These are phyloP conservation scores for Xerus rutilus DNA, from an alignment of 2,797 vertebrate species.

Conservation along the genomic window DNA sequence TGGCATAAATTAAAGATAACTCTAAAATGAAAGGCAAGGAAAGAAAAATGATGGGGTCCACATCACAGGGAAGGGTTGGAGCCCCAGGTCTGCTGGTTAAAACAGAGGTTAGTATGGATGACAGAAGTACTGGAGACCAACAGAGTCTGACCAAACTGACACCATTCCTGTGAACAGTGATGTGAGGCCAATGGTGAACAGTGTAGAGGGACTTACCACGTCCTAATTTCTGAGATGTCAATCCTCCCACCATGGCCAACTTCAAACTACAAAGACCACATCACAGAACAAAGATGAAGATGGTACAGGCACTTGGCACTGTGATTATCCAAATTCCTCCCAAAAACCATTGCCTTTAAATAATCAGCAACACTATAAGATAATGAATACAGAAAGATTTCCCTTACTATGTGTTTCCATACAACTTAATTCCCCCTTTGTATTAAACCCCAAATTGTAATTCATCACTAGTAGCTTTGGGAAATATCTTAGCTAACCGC, in stretches of 20 bases:
- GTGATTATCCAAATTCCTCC: neutral
- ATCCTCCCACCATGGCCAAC: neutral
- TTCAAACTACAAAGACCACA: neutral
- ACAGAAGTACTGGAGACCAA: neutral
- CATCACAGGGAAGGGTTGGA: neutral
- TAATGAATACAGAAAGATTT: neutral
- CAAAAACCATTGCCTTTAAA: neutral
- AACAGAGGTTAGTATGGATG: neutral
- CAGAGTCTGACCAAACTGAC: accelerated
- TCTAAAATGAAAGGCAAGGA: neutral
- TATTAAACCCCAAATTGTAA: neutral
- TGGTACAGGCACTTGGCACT: neutral
- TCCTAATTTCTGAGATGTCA: neutral
- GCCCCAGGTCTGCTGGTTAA: accelerated
- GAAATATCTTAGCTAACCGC: neutral
- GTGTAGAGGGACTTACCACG: neutral
- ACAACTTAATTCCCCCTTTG: neutral
- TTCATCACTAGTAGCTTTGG: neutral
- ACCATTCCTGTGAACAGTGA: neutral
- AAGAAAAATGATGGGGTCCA: neutral
- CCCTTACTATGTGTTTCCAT: neutral
- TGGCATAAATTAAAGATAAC: neutral
- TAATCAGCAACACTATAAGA: neutral
- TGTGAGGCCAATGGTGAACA: accelerated
- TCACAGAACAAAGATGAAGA: neutral